These are phyloP conservation scores for Acanthosepion pharaonis DNA, from an alignment of 2,888 invertebrate genomes.

Conservation along the genomic window DNA sequence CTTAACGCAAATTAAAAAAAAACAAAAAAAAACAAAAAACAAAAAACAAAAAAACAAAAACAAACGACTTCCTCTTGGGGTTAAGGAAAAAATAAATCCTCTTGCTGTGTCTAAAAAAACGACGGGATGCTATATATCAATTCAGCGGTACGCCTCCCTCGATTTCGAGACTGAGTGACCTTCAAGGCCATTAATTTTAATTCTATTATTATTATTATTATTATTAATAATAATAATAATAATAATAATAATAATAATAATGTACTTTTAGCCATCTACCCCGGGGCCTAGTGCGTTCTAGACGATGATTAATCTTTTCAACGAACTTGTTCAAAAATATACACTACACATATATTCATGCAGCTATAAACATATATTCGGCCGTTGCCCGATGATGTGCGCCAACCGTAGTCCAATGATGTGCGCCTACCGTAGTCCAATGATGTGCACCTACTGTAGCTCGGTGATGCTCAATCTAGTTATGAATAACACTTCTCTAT, in stretches of 20 bases:
- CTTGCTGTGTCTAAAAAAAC: neutral
- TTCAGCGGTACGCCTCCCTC: neutral
- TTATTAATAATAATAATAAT: neutral
- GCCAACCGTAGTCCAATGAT: no score
- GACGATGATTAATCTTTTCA: neutral
- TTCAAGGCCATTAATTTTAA: no score
- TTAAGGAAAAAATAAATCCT: neutral
- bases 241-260: neutral
- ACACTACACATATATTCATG: no score
- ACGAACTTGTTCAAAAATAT: neutral
- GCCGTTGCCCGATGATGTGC: no score
- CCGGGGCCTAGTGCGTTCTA: neutral
- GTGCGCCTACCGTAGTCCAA: no score
- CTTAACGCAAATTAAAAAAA: neutral
- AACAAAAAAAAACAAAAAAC: neutral
- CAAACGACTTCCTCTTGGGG: neutral
- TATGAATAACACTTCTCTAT: no score
- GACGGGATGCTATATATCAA: neutral
- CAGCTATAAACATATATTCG: no score
- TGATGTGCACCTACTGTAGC: no score
- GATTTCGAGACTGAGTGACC: neutral
- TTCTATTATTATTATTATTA: no score
- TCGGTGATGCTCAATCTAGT: no score
- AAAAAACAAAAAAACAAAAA: no score
- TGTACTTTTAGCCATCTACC: neutral